Evolutionary conservation across 2,113 vertebrate species (phyloP).

Genomic region (Melozone crissalis): DNA sequence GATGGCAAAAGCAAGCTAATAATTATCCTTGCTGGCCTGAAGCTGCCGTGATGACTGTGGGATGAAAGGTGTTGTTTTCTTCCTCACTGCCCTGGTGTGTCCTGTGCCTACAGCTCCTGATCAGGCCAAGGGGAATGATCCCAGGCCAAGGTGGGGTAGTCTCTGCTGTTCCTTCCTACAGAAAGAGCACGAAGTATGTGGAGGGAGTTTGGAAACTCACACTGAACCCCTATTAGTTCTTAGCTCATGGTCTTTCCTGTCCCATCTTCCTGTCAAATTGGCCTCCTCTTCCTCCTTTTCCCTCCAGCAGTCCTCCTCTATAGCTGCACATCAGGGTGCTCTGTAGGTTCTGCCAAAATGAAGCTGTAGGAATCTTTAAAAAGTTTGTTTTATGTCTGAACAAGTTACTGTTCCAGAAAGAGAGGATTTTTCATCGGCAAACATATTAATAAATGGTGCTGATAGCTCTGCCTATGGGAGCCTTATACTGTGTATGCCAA

Average conservation of each 20-base stretch:
- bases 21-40: not conserved
- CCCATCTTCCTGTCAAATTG: not conserved
- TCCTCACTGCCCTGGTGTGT: fast-evolving
- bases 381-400: not conserved
- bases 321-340: not conserved
- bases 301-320: not conserved
- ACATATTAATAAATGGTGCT: not conserved
- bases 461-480: not conserved
- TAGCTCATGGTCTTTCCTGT: not conserved
- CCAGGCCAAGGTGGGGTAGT: fast-evolving
- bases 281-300: not conserved
- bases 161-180: not conserved
- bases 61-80: fast-evolving
- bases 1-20: not conserved
- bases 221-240: not conserved
- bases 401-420: not conserved
- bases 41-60: fast-evolving
- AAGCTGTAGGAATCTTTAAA: not conserved
- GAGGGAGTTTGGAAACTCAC: not conserved
- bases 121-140: fast-evolving
- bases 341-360: not conserved
- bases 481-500: fast-evolving
- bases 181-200: not conserved
- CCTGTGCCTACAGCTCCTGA: not conserved
- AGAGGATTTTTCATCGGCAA: not conserved